Evolutionary conservation across 2,888 invertebrate species (phyloP), one percentile per base, ranked within the genome.

Genomic region (Tenthredo amoena): DNA sequence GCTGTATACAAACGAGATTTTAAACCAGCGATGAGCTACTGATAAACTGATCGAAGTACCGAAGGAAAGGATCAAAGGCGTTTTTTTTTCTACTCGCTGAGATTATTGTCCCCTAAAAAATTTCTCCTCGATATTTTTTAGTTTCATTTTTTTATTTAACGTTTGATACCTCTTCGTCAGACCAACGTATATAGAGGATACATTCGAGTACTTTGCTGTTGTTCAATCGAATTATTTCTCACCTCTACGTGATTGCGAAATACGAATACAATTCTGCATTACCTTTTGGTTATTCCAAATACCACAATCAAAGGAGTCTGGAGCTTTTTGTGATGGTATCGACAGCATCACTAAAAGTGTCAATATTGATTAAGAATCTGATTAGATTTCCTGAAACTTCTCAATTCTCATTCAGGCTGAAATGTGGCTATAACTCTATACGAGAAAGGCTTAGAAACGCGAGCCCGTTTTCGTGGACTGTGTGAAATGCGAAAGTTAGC

Each of bases 1-100:
- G 4, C 81, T 81, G 81, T 81, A 81, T 81, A 81, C 58, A 81
- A 81, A 81, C 62, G 81, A 62, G 40, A 81, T 58, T 81, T 62
- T 62, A 40, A 81, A 81, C 81, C 62, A 21, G 50, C 62, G 81
- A 81, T 81, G 62, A 62, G 81, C 81, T 81, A 40, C 37, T 62
- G 81, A 81, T 81, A 81, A 81, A 81, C 81, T 62, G 81, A 62
- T 81, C 81, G 81, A 62, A 50, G 26, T 34, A 47, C 18, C 34
- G 43, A 43, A 18, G 43, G 21, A 43, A 43, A 2, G 40, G 72
- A 40, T 74, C 31, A n/a, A 43, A 31, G 26, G 26, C n/a, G 37
- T 4, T 21, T 74, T 4, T 21, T 74, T 43, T 62, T 62, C 26
- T 26, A 10, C 62, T 26, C 10, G 6, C 62, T 21, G 3, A 62